A percentile compares a stretch with the other conserved stretches of the same genome.
Conservation (phyloP, 1,140 invertebrate genomes). For the Lysiphlebus fabarum region DNA sequence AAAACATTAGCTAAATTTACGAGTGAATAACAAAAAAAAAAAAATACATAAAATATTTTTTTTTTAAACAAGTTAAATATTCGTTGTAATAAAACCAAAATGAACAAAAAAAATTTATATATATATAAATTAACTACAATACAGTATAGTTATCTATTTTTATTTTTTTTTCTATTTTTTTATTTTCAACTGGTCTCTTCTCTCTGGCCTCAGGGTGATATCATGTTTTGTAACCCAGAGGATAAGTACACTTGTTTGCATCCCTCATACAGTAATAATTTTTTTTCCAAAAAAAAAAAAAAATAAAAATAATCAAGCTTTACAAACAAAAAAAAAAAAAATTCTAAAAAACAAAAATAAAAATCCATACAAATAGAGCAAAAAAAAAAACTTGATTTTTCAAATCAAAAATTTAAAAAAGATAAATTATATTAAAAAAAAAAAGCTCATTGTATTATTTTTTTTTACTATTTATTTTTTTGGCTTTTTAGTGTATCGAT, state of each 20-base stretch:
- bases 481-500: conserved; percentile 29
- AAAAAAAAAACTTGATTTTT: too few relatives aligned
- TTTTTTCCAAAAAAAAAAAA: background rate
- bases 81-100: too few relatives aligned
- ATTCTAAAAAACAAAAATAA: too few relatives aligned
- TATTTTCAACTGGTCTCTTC: background rate
- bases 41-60: too few relatives aligned
- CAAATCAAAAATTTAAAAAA: too few relatives aligned
- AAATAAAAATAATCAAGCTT: background rate
- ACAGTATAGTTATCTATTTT: background rate
- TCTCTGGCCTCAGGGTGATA: background rate
- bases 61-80: too few relatives aligned
- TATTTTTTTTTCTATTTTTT: background rate
- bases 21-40: too few relatives aligned
- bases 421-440: too few relatives aligned
- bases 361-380: background rate
- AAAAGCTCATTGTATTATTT: conserved; percentile 10
- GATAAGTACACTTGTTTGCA: conserved; percentile 10
- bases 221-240: conserved; percentile 6
- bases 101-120: too few relatives aligned
- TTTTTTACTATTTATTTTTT: background rate
- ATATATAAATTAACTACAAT: too few relatives aligned
- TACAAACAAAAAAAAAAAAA: too few relatives aligned
- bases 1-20: too few relatives aligned
- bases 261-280: conserved; percentile 1